Evolutionary conservation across 1,140 invertebrate species (phyloP), one percentile per base, ranked within the genome.

Genomic region (Adoxophyes honmai): DNA sequence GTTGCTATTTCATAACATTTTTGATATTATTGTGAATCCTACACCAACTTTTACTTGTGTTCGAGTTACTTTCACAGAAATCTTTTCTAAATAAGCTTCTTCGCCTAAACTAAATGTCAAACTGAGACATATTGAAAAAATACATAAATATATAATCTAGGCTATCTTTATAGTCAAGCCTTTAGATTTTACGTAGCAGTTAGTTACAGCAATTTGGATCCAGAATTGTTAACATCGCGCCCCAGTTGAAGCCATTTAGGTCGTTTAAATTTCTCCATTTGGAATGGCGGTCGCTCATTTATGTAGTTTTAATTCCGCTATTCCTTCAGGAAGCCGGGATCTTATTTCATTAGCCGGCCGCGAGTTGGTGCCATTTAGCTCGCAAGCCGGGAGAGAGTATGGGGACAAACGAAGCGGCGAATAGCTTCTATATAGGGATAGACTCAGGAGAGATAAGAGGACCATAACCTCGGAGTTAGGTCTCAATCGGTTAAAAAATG

Each of bases 221-320:
- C 18, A 10, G n/a, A 48, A n/a, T 5, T 16, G 18, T 21, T 44
- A 48, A 21, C 42, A 48, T 11, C 21, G 21, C 42, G 6, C 38
- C 6, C 11, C 7, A 8, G n/a, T 18, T 28, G 42, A 48, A 48
- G 11, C 16, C 42, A 48, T 48, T 48, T 48, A n/a, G 42, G 42
- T 48, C 42, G 42, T 64, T 66, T 73, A 65, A 70, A 78, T 74
- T 77, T 78, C 81, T 73, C 75, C 74, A 74, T 79, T 78, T 69
- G 66, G 59, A 69, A 64, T 64, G 67, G 62, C 64, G 65, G 67
- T 60, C 68, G 70, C 65, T 78, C 81, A 82, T 87, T 87, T 84
- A 85, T 87, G 78, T 87, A 81, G 74, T 87, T 87, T 87, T 87
- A 85, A 84, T 87, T 87, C 81, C 79, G 61, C 81, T 76, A 87